Evolutionary conservation across 2,797 vertebrate genomes (phyloP), one percentile per base, ranked within the genome.

Genomic region (Danio albolineatus): DNA sequence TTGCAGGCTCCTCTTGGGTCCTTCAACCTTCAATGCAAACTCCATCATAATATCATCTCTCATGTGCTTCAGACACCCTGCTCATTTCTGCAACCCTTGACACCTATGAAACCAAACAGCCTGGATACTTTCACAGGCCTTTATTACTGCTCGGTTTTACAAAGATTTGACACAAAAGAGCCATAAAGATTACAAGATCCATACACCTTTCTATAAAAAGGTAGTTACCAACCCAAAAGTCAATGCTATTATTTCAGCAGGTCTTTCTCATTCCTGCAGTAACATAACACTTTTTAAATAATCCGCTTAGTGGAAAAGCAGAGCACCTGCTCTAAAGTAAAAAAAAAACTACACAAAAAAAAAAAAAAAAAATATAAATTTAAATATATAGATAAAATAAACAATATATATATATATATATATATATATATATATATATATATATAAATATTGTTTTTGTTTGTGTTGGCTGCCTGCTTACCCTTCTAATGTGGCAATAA

Each of bases 41-140:
- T 76, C 19, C 74, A 88, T 91, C 89, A 88, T 93, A 85, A 82
- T 85, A 82, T 90, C 89, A 92, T 59, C 51, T 89, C 86, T 90
- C 88, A 90, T 84, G 74, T 86, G 85, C 65, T 38, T 87, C 86
- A 86, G 66, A 80, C 59, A 89, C 77, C 10, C 62, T 41, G 38
- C 82, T 83, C 61, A 79, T 73, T 84, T 48, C 69, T 74, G 82
- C 75, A 59, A 85, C 85, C 85, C 86, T 85, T 88, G 82, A 90
- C 89, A 84, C 81, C 81, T 82, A 61, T 86, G 84, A 88, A 89
- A 83, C 80, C 64, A 56, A 77, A 64, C 82, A 77, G 76, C 59
- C 77, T 72, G 16, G n/a, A 39, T 59, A 76, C 71, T 44, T 82
- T 78, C 69, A 53, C 69, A 82, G 70, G 51, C 67, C 70, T 72